phyloP scores from a whole-genome alignment of 2,888 invertebrate species.

The Dioctria linearis region DNA sequence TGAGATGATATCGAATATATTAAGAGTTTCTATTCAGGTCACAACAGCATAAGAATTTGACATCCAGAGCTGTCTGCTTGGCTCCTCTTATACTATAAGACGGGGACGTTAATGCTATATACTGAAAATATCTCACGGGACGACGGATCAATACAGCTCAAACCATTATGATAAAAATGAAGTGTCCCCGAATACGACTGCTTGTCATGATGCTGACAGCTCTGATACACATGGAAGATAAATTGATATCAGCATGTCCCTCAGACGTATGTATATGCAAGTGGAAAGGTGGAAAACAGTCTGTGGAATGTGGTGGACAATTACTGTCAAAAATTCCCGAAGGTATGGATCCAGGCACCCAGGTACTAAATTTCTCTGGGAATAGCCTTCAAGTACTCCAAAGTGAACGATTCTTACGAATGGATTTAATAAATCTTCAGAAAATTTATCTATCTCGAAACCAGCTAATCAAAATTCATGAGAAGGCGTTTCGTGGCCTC shows the following conservation, averaged over 20 bases:
- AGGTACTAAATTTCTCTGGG: constrained; percentile 88
- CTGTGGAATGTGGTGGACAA: constrained; percentile 88
- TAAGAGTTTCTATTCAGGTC: constrained; percentile 28
- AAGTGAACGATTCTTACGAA: constrained; percentile 83
- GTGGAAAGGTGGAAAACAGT: constrained; percentile 94
- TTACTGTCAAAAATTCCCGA: constrained; percentile 83
- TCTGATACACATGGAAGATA: constrained; percentile 47
- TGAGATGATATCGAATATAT: constrained; percentile 53
- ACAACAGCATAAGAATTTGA: constrained; percentile 35
- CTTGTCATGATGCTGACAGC: constrained; percentile 50
- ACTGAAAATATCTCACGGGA: constrained; percentile 31
- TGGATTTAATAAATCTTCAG: constrained; percentile 88
- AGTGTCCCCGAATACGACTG: constrained; percentile 51
- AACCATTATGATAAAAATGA: constrained; percentile 58
- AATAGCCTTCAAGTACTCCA: constrained; percentile 86
- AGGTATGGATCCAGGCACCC: constrained; percentile 86
- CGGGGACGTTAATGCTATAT: constrained; percentile 37
- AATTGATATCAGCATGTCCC: constrained; percentile 74
- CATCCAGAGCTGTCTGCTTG: constrained; percentile 22
- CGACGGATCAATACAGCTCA: constrained; percentile 31
- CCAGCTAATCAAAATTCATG: constrained; percentile 83
- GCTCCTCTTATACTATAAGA: neutral
- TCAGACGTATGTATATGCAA: constrained; percentile 85
- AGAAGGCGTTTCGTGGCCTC: constrained; percentile 85
- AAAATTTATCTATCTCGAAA: constrained; percentile 87